phyloP scores from a whole-genome alignment of 2,113 vertebrate genomes.

The Equus przewalskii region DNA sequence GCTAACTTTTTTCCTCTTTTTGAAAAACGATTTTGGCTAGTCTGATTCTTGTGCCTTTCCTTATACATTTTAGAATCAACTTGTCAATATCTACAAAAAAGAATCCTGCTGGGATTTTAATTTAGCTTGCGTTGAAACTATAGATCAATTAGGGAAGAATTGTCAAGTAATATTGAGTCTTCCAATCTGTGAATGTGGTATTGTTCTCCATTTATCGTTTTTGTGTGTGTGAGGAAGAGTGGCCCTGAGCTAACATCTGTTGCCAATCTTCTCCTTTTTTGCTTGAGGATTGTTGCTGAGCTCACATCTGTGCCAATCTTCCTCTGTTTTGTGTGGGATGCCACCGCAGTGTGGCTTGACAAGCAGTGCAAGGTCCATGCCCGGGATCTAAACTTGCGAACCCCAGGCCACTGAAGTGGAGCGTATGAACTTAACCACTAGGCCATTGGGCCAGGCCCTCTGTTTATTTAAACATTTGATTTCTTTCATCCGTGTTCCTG shows the following conservation, averaged over 20 bases:
- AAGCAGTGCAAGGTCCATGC: too few species aligned
- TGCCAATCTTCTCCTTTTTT: too few species aligned
- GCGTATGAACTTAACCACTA: too few species aligned
- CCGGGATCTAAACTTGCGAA: too few species aligned
- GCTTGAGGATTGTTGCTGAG: too few species aligned
- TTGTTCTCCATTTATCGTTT: neutral
- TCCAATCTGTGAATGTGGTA: neutral
- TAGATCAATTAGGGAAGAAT: neutral
- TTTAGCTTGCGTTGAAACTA: neutral
- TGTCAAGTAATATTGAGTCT: neutral
- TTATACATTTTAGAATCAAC: conserved; percentile 11
- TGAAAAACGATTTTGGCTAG: neutral
- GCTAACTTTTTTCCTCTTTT: neutral
- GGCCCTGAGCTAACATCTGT: too few species aligned
- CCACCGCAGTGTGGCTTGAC: too few species aligned
- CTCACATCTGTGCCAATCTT: too few species aligned
- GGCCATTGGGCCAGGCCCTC: too few species aligned
- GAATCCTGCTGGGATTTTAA: neutral
- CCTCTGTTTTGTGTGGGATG: too few species aligned
- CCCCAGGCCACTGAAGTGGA: too few species aligned
- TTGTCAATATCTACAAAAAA: neutral
- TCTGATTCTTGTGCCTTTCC: conserved; percentile 24
- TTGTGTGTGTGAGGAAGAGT: too few species aligned
- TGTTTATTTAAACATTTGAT: neutral
- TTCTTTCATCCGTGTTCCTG: neutral